phyloP scores from a whole-genome alignment of 2,797 vertebrate genomes.

The Enteromius trimaculatus region DNA sequence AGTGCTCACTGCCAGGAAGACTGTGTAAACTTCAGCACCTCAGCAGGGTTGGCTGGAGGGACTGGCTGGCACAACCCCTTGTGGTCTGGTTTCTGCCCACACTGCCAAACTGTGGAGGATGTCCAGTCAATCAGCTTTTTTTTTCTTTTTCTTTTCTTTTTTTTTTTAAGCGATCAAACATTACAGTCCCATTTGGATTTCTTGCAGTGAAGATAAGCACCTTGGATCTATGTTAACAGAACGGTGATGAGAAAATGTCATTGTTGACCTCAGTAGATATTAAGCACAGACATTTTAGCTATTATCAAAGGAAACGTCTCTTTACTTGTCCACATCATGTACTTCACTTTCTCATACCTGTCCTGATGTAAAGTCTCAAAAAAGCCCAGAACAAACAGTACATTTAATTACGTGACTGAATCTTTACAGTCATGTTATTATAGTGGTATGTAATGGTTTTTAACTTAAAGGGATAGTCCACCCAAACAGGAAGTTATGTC shows the following conservation, averaged over 20 bases:
- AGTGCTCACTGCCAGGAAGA: constrained; percentile 96
- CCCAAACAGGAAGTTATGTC: not conserved
- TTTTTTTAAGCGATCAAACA: constrained; percentile 26
- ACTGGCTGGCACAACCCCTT: constrained; percentile 58
- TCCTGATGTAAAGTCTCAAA: not conserved
- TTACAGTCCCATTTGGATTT: constrained; percentile 35
- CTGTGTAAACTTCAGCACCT: constrained; percentile 77
- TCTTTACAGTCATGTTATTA: not conserved
- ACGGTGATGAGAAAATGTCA: constrained; percentile 14
- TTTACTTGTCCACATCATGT: not conserved
- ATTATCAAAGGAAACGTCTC: constrained; percentile 18
- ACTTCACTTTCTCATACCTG: not conserved
- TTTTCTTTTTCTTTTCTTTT: not conserved
- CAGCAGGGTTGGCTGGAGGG: constrained; percentile 50
- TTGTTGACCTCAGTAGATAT: constrained; percentile 34
- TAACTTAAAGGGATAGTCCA: not conserved
- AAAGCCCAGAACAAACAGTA: not conserved
- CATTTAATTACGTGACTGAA: constrained; percentile 11
- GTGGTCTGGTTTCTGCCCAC: constrained; percentile 44
- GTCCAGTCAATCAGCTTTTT: constrained; percentile 17
- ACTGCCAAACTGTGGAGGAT: constrained; percentile 56
- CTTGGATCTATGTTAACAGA: constrained; percentile 39
- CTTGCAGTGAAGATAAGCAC: constrained; percentile 29
- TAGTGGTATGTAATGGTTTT: not conserved
- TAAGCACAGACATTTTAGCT: constrained; percentile 39